These are phyloP conservation scores for Anaspis maculata DNA, from an alignment of 2,888 invertebrate species.

Conservation along the genomic window DNA sequence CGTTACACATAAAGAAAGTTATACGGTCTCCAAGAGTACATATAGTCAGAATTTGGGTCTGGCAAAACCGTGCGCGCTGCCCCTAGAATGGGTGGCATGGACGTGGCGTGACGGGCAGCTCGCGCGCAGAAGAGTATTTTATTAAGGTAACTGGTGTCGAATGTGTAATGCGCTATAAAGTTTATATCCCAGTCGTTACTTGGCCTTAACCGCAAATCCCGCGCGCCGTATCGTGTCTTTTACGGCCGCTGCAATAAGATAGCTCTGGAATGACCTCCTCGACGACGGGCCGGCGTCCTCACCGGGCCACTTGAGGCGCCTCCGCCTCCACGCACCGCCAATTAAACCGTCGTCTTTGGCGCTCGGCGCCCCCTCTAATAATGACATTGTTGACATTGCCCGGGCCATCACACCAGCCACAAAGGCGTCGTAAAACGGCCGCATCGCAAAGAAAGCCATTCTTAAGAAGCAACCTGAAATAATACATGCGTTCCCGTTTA, in stretches of 20 bases:
- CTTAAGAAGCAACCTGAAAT: slow-evolving; percentile 36
- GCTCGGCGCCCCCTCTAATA: no score
- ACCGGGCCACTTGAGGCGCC: slow-evolving; percentile 33
- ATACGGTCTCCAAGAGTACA: no score
- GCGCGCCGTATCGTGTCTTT: slow-evolving; percentile 37
- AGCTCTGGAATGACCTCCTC: slow-evolving; percentile 39
- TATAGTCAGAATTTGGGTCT: no score
- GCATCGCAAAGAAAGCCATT: slow-evolving; percentile 20
- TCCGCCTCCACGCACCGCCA: no score
- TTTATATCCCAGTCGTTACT: slow-evolving; percentile 41
- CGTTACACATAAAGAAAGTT: no score
- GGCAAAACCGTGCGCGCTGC: no score
- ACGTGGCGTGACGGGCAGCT: slow-evolving; percentile 14
- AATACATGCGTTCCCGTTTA: slow-evolving; percentile 31
- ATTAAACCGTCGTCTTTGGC: slow-evolving; percentile 28
- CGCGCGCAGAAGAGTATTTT: slow-evolving; percentile 35
- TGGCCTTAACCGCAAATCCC: slow-evolving; percentile 41
- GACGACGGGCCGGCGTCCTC: slow-evolving; percentile 33
- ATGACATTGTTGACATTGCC: slow-evolving; percentile 24
- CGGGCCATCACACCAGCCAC: slow-evolving; percentile 15
- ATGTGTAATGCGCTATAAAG: slow-evolving; percentile 43
- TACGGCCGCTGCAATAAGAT: slow-evolving; percentile 37
- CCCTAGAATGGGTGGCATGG: no score
- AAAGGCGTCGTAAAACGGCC: slow-evolving; percentile 25
- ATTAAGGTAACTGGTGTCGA: slow-evolving; percentile 43